These are phyloP conservation scores for Passer montanus DNA, from an alignment of 2,113 vertebrate species.

Conservation along the genomic window DNA sequence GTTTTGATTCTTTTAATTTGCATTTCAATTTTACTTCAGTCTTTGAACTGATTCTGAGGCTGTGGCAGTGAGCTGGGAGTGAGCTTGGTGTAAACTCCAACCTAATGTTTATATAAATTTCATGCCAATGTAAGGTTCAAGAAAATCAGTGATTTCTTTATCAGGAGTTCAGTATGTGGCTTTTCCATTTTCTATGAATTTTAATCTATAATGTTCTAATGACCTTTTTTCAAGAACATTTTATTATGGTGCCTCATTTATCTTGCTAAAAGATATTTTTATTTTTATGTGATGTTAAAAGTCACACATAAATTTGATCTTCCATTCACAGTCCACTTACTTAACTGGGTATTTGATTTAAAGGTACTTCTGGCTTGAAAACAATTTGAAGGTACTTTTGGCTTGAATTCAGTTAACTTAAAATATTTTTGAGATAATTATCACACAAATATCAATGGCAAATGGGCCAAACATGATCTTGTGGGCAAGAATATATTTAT, in stretches of 20 bases:
- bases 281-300: background rate
- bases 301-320: background rate
- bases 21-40: background rate
- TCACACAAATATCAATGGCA: background rate
- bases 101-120: background rate
- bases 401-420: background rate
- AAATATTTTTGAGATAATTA: background rate
- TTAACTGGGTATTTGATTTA: background rate
- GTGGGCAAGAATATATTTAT: accelerated
- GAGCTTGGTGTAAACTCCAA: background rate
- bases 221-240: background rate
- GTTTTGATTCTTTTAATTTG: background rate
- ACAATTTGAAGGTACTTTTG: background rate
- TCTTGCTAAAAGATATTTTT: background rate
- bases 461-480: background rate
- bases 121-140: background rate
- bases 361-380: background rate
- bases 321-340: background rate
- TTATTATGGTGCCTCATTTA: background rate
- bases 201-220: background rate
- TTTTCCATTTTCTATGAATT: background rate
- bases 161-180: background rate
- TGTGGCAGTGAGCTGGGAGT: background rate
- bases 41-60: background rate
- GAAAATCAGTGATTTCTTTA: background rate